Percentiles rank a stretch among this genome's conserved stretches.
These are phyloP conservation scores for Zaprionus nigranus DNA, from an alignment of 1,140 invertebrate genomes.

Conservation along the genomic window DNA sequence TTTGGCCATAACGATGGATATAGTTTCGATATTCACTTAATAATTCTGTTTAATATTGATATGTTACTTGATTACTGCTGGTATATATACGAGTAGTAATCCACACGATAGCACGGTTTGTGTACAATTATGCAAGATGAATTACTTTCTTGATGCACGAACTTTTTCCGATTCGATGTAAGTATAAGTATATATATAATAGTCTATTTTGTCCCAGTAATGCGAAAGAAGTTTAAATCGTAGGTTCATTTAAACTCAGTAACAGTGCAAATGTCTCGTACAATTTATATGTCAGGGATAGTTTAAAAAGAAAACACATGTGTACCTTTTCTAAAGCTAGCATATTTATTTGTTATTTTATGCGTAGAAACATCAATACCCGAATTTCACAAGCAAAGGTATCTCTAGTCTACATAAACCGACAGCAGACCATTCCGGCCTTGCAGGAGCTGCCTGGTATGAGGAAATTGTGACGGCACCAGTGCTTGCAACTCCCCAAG, in stretches of 20 bases:
- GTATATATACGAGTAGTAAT: conserved; percentile 9
- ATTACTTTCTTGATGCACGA: conserved; percentile 59
- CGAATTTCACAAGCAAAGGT: background rate
- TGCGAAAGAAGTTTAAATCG: too few species aligned
- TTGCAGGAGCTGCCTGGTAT: too few species aligned
- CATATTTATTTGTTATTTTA: too few species aligned
- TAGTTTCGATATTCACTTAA: background rate
- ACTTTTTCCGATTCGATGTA: background rate
- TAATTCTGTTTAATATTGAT: too few species aligned
- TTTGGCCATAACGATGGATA: conserved; percentile 41
- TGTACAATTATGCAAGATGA: conserved; percentile 60
- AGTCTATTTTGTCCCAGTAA: too few species aligned
- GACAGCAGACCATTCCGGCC: too few species aligned
- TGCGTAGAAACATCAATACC: too few species aligned
- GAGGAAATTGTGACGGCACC: too few species aligned
- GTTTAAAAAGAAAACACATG: conserved; percentile 70
- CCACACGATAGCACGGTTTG: conserved; percentile 65
- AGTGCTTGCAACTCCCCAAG: too few species aligned
- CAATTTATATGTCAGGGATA: conserved; percentile 64
- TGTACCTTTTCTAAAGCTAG: conserved; percentile 13
- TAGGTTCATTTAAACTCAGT: too few species aligned
- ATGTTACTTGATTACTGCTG: too few species aligned
- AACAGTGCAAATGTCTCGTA: conserved; percentile 57
- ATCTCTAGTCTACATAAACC: background rate
- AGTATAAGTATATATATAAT: too few species aligned